phyloP scores from a whole-genome alignment of 1,140 invertebrate genomes.

The Pantala flavescens region DNA sequence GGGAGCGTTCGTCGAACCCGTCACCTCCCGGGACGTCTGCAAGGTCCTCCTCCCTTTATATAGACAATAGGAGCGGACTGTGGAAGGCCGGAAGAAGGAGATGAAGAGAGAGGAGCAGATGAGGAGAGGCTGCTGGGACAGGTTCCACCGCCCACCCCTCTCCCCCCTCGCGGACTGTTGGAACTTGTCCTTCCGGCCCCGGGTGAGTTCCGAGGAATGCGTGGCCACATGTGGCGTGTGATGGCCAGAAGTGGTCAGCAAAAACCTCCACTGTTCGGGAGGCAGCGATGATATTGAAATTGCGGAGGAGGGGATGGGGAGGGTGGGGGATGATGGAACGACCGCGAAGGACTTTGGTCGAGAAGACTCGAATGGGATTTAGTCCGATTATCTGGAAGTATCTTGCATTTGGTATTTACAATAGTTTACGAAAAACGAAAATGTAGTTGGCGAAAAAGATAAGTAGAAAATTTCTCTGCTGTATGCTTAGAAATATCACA shows the following conservation, averaged over 20 bases:
- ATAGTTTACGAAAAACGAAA: too few relatives aligned
- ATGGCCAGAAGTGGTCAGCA: not conserved
- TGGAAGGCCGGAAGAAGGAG: not conserved
- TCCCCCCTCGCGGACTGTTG: not conserved
- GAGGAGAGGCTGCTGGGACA: not conserved
- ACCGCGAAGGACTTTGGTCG: too few relatives aligned
- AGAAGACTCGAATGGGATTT: too few relatives aligned
- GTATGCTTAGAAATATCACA: too few relatives aligned
- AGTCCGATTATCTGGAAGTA: too few relatives aligned
- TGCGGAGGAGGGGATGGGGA: not conserved
- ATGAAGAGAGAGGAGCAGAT: not conserved
- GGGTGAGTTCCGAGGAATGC: not conserved
- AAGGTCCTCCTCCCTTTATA: not conserved
- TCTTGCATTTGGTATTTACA: too few relatives aligned
- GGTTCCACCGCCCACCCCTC: not conserved
- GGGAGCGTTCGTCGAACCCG: constrained; percentile 1
- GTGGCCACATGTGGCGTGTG: not conserved
- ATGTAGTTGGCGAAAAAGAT: too few relatives aligned
- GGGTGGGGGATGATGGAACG: not conserved
- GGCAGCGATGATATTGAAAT: too few relatives aligned
- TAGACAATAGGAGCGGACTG: not conserved
- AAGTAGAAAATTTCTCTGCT: too few relatives aligned
- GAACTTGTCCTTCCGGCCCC: constrained; percentile 1
- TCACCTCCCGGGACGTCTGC: not conserved
- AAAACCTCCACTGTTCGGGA: too few relatives aligned